Conservation (phyloP, 2,113 vertebrate species). For the Lampris megalopsis region DNA sequence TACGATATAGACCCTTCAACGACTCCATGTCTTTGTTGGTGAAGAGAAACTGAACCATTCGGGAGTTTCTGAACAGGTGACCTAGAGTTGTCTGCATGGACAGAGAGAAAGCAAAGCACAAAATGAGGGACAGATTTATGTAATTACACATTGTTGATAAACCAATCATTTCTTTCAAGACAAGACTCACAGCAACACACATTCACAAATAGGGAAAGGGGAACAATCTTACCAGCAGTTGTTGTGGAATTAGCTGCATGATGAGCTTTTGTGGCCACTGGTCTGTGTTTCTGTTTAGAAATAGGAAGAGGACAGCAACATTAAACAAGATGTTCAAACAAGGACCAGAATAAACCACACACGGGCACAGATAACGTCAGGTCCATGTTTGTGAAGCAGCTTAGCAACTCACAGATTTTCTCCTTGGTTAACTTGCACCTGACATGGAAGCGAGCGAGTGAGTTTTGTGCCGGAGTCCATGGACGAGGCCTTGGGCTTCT, state of each 20-base stretch:
- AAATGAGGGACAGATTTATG: background rate
- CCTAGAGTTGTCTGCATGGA: slow-evolving; percentile 87
- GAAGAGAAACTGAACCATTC: slow-evolving; percentile 96
- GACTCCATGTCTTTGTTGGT: slow-evolving; percentile 95
- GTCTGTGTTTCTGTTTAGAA: slow-evolving; percentile 86
- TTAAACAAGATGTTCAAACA: background rate
- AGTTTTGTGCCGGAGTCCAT: slow-evolving; percentile 90
- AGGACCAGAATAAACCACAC: background rate
- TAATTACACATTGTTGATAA: slow-evolving; percentile 24
- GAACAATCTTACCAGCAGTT: slow-evolving; percentile 84
- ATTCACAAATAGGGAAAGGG: background rate
- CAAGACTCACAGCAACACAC: background rate
- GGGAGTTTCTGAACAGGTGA: slow-evolving; percentile 92
- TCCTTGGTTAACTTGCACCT: slow-evolving; percentile 92
- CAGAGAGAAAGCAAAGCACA: background rate
- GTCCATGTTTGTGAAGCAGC: background rate
- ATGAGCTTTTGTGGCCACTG: slow-evolving; percentile 96
- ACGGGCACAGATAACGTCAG: background rate
- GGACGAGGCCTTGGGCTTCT: slow-evolving; percentile 92
- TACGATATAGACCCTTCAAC: slow-evolving; percentile 91
- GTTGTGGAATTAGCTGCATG: slow-evolving; percentile 95
- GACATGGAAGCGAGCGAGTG: slow-evolving; percentile 91
- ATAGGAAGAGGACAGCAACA: fast-evolving
- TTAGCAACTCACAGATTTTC: slow-evolving; percentile 90
- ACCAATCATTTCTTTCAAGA: background rate